These are phyloP conservation scores for Erebia ligea DNA, from an alignment of 2,888 invertebrate genomes.

Conservation along the genomic window DNA sequence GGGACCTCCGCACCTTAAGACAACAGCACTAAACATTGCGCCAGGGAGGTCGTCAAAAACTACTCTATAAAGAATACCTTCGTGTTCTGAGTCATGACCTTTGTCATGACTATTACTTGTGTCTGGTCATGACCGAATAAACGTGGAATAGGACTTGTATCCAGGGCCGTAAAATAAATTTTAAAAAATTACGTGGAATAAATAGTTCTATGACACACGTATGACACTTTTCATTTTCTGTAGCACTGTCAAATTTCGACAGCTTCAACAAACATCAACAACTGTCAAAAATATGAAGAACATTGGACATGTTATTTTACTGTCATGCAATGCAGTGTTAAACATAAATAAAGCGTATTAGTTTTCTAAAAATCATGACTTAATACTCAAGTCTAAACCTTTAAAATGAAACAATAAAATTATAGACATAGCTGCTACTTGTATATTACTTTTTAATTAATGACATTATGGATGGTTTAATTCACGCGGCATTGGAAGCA, in stretches of 20 bases:
- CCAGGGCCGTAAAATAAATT: too few relatives aligned
- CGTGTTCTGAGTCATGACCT: too few relatives aligned
- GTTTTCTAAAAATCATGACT: slow-evolving; percentile 81
- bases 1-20: too few relatives aligned
- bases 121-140: too few relatives aligned
- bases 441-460: slow-evolving; percentile 76
- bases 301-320: slow-evolving; percentile 81
- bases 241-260: slow-evolving; percentile 47
- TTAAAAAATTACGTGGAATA: too few relatives aligned
- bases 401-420: slow-evolving; percentile 75
- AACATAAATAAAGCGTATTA: slow-evolving; percentile 82
- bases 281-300: slow-evolving; percentile 79
- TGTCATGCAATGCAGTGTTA: slow-evolving; percentile 81
- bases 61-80: too few relatives aligned
- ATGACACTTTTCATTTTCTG: background rate
- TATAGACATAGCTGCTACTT: slow-evolving; percentile 69
- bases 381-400: slow-evolving; percentile 75
- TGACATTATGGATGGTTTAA: slow-evolving; percentile 83
- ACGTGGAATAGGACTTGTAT: too few relatives aligned
- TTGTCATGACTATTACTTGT: too few relatives aligned
- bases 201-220: too few relatives aligned
- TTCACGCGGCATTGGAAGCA: slow-evolving; percentile 83
- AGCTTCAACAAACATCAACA: slow-evolving; percentile 28
- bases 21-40: too few relatives aligned
- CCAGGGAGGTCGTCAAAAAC: too few relatives aligned